phyloP scores from a whole-genome alignment of 2,113 vertebrate species.

The Ifrita kowaldi region DNA sequence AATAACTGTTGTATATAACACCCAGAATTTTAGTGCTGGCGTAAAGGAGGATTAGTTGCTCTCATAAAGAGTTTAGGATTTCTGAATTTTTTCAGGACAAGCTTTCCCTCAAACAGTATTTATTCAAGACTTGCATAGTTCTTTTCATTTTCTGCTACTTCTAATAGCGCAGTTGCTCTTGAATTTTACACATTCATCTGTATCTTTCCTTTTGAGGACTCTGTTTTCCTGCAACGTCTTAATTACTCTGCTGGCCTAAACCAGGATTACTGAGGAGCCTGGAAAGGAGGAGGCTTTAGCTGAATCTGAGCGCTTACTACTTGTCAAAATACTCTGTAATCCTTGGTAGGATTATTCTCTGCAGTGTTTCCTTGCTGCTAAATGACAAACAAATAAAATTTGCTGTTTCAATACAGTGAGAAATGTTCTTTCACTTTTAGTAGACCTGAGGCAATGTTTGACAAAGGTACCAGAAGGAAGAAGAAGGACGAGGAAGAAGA shows the following conservation, averaged over 20 bases:
- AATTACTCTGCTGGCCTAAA: constrained; percentile 28
- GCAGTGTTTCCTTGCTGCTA: background rate
- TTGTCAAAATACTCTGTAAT: constrained; percentile 24
- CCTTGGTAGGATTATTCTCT: constrained; percentile 1
- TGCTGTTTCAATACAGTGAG: background rate
- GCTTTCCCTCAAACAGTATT: background rate
- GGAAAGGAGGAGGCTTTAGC: background rate
- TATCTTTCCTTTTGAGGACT: background rate
- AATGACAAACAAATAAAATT: constrained; percentile 39
- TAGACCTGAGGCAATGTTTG: background rate
- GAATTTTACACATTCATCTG: background rate
- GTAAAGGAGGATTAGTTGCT: background rate
- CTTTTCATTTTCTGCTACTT: background rate
- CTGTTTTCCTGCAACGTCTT: background rate
- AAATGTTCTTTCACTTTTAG: background rate
- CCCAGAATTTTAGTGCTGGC: background rate
- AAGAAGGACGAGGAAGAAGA: background rate
- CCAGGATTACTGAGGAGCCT: constrained; percentile 19
- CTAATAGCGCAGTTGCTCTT: background rate
- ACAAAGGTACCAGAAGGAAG: background rate
- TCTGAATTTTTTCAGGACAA: background rate
- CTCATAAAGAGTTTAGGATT: background rate
- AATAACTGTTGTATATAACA: background rate
- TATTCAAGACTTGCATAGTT: background rate
- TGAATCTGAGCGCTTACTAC: background rate